Percentiles rank a stretch among this genome's conserved stretches.
Conservation (phyloP, 2,888 invertebrate species). For the Diplolepis rosae region DNA sequence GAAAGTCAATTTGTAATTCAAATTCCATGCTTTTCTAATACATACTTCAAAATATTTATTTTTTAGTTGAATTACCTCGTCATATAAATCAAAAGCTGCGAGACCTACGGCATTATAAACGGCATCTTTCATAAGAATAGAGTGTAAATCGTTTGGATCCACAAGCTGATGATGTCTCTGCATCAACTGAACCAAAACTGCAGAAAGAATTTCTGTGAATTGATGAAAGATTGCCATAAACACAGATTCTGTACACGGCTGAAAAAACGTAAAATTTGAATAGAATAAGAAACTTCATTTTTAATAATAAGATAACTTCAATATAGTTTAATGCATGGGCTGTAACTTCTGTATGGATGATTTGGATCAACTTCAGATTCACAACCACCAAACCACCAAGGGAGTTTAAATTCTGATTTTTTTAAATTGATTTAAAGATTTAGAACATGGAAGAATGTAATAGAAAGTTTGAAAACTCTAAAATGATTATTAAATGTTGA, state of each 20-base stretch:
- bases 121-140: conserved; percentile 92
- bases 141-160: conserved; percentile 82
- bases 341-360: too few relatives aligned
- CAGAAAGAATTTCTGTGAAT: conserved; percentile 82
- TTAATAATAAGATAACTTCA: conserved; percentile 10
- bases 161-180: conserved; percentile 80
- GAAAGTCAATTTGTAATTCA: conserved; percentile 36
- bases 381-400: too few relatives aligned
- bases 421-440: too few relatives aligned
- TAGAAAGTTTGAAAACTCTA: too few relatives aligned
- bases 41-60: conserved; percentile 6
- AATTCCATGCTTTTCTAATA: neutral
- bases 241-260: conserved; percentile 92
- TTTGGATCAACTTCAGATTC: too few relatives aligned
- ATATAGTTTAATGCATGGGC: too few relatives aligned
- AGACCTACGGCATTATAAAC: conserved; percentile 94
- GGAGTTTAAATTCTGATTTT: too few relatives aligned
- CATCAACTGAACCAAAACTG: conserved; percentile 84
- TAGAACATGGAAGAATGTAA: too few relatives aligned
- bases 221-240: conserved; percentile 89
- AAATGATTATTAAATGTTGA: too few relatives aligned
- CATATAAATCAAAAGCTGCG: conserved; percentile 91
- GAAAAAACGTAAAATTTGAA: conserved; percentile 57
- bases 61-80: conserved; percentile 77
- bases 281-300: too few relatives aligned